These are phyloP conservation scores for Cecidostiba fungosa DNA, from an alignment of 2,888 invertebrate species.

Conservation along the genomic window DNA sequence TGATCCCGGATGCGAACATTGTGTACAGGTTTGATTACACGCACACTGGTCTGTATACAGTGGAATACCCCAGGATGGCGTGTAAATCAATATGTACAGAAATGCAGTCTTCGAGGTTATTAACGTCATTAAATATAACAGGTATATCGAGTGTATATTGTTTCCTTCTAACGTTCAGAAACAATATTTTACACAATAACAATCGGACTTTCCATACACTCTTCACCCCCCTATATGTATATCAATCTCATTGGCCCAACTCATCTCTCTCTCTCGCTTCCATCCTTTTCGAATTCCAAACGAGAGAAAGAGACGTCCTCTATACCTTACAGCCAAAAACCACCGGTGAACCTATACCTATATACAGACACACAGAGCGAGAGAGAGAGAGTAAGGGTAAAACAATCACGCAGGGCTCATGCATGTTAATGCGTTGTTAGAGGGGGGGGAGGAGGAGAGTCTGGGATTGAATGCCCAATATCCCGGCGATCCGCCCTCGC, in stretches of 20 bases:
- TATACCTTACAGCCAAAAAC: neutral
- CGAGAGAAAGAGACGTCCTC: slow-evolving; percentile 15
- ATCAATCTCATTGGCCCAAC: slow-evolving; percentile 15
- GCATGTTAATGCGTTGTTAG: slow-evolving; percentile 80
- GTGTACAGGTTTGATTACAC: slow-evolving; percentile 23
- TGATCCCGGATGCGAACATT: neutral
- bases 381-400: slow-evolving; percentile 74
- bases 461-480: slow-evolving; percentile 76
- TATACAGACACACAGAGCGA: neutral
- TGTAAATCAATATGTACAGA: neutral
- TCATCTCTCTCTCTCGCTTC: neutral
- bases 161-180: no score
- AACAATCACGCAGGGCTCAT: slow-evolving; percentile 80
- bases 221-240: neutral
- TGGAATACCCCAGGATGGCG: slow-evolving; percentile 12
- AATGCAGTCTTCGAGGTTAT: no score
- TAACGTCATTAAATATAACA: no score
- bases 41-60: neutral
- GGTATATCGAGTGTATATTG: no score
- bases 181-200: no score
- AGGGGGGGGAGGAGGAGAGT: slow-evolving; percentile 57
- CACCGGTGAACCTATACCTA: neutral
- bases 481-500: slow-evolving; percentile 74
- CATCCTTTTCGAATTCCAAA: neutral
- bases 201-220: neutral